Conservation (phyloP, 2,797 vertebrate species). For the Fratercula arctica region DNA sequence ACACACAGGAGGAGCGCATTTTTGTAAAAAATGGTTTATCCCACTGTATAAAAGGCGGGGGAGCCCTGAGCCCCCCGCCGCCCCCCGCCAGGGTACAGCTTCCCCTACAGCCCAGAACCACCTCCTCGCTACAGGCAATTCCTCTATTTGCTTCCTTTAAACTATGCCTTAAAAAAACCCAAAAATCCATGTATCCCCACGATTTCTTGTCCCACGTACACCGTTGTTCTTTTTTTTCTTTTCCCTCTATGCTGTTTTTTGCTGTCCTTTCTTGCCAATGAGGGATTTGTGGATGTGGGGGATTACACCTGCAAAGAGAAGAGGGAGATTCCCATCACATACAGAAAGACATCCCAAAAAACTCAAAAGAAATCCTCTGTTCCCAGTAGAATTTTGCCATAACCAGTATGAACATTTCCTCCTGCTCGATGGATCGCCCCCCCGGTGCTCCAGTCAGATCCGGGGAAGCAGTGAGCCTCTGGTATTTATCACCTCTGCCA, state of each 20-base stretch:
- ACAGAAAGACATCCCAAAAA: neutral
- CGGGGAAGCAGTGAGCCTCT: accelerated
- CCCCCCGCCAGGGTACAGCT: neutral
- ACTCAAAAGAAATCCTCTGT: accelerated
- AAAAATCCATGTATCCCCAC: slow-evolving; percentile 44
- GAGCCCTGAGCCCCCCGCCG: slow-evolving; percentile 82
- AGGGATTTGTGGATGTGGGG: slow-evolving; percentile 99
- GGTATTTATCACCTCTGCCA: neutral
- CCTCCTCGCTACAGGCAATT: neutral
- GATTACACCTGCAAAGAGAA: slow-evolving; percentile 86
- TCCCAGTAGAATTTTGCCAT: accelerated
- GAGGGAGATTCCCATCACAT: neutral
- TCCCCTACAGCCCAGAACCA: neutral
- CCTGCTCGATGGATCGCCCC: accelerated
- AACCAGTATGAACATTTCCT: accelerated
- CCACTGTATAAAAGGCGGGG: slow-evolving; percentile 91
- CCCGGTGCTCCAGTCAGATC: neutral
- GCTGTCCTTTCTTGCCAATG: slow-evolving; percentile 98
- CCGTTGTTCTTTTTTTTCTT: too few relatives aligned
- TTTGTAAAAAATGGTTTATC: slow-evolving; percentile 94
- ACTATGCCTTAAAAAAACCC: neutral
- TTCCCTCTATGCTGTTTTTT: slow-evolving; percentile 88
- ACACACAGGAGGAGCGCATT: neutral
- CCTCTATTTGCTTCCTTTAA: neutral
- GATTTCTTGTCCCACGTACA: slow-evolving; percentile 78